Percentiles rank a stretch among this genome's conserved stretches.
Conservation (phyloP, 1,140 invertebrate genomes). For the Steinernema khuongi region DNA sequence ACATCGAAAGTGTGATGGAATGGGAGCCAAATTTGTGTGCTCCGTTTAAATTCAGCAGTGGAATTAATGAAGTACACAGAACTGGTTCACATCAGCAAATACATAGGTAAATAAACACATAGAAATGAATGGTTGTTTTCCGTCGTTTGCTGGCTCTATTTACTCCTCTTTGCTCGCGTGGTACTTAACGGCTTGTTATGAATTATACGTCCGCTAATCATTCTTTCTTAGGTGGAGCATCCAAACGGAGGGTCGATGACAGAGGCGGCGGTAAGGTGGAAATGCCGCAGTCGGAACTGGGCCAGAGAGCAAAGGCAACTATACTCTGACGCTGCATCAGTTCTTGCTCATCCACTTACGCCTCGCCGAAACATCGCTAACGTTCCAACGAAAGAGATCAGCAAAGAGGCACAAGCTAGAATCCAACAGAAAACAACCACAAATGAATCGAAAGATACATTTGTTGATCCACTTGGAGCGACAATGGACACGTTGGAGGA, state of each 20-base stretch:
- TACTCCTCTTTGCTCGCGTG: too few relatives aligned
- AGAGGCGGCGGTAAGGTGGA: not conserved
- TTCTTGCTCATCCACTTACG: not conserved
- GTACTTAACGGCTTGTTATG: too few relatives aligned
- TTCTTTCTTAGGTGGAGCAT: not conserved
- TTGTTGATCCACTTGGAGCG: not conserved
- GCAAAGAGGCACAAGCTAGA: not conserved
- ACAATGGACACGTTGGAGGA: not conserved
- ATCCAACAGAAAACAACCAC: too few relatives aligned
- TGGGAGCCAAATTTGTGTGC: too few relatives aligned
- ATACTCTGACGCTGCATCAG: not conserved
- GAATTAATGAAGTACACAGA: too few relatives aligned
- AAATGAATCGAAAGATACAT: not conserved
- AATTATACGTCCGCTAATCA: too few relatives aligned
- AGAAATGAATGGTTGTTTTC: too few relatives aligned
- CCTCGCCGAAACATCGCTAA: not conserved
- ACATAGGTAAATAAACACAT: too few relatives aligned
- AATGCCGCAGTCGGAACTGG: conserved; percentile 8
- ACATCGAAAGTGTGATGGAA: too few relatives aligned
- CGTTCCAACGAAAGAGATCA: not conserved
- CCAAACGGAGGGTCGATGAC: not conserved
- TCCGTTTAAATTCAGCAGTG: too few relatives aligned
- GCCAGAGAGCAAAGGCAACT: not conserved
- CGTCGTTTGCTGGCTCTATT: too few relatives aligned
- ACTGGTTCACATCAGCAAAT: too few relatives aligned